Conservation (phyloP, 2,888 invertebrate genomes). For the Barypeithes pellucidus region DNA sequence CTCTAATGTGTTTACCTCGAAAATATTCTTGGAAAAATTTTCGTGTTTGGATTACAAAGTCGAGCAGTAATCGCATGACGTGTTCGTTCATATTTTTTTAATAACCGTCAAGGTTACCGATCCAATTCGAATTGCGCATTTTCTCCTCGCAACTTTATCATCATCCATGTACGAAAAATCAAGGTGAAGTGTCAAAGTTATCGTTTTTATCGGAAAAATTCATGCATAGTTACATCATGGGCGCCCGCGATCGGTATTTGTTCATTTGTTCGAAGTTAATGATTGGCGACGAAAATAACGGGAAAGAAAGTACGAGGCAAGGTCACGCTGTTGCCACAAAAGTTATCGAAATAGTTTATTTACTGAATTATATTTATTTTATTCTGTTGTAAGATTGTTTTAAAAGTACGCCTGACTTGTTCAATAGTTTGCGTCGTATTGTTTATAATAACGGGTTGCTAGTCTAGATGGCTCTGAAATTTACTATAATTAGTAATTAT, state of each 20-base stretch:
- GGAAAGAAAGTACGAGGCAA: conserved; percentile 24
- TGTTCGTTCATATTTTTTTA: conserved; percentile 2
- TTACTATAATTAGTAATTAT: too few relatives aligned
- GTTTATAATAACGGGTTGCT: too few relatives aligned
- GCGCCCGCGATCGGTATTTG: conserved; percentile 11
- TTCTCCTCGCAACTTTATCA: conserved; percentile 7
- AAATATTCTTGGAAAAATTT: conserved; percentile 28
- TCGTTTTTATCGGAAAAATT: conserved; percentile 12
- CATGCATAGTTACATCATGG: conserved; percentile 12
- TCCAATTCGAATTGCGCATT: conserved; percentile 20
- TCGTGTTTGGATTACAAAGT: conserved; percentile 26
- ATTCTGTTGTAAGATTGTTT: not conserved
- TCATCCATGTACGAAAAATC: conserved; percentile 2
- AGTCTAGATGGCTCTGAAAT: too few relatives aligned
- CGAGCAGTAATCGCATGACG: conserved; percentile 21
- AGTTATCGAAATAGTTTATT: not conserved
- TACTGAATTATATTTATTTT: not conserved
- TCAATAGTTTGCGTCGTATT: too few relatives aligned
- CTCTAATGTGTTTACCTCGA: conserved; percentile 34
- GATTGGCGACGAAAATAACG: conserved; percentile 30
- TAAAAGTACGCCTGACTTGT: not conserved
- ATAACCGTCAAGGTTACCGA: conserved; percentile 18
- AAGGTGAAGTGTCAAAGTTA: conserved; percentile 11
- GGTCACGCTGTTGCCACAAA: conserved; percentile 28
- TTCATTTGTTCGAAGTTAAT: not conserved